phyloP scores from a whole-genome alignment of 2,797 vertebrate genomes.

The Linurgus olivaceus region DNA sequence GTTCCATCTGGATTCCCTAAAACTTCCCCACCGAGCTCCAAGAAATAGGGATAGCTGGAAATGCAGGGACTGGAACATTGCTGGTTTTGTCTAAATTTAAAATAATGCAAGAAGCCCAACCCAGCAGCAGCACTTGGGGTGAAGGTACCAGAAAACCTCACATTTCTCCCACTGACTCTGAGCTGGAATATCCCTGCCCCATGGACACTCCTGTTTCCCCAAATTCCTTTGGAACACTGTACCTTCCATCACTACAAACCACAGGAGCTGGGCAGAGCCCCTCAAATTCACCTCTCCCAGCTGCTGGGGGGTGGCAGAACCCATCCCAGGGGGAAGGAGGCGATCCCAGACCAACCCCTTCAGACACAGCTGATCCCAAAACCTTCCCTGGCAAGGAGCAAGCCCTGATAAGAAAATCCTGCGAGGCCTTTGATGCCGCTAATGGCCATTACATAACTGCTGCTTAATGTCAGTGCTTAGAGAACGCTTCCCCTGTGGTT shows the following conservation, averaged over 20 bases:
- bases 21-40: background rate
- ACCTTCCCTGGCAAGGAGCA: background rate
- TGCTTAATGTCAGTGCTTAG: background rate
- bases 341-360: background rate
- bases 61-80: background rate
- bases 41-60: background rate
- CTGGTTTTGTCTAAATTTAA: background rate
- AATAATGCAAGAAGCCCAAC: background rate
- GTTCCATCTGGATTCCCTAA: background rate
- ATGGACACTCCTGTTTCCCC: fast-evolving
- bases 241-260: background rate
- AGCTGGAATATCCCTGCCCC: background rate
- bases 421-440: background rate
- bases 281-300: no score
- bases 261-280: background rate
- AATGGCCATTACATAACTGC: background rate
- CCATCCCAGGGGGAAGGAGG: background rate
- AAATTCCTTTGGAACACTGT: background rate
- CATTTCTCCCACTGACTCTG: fast-evolving
- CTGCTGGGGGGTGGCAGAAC: background rate
- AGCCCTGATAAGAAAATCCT: background rate
- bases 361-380: background rate
- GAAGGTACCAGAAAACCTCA: no score
- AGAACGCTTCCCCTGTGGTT: background rate
- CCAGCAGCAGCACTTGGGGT: no score